Base-by-base conservation (phyloP, 1,140 invertebrate genomes). In the Eriocheir sinensis region DNA sequence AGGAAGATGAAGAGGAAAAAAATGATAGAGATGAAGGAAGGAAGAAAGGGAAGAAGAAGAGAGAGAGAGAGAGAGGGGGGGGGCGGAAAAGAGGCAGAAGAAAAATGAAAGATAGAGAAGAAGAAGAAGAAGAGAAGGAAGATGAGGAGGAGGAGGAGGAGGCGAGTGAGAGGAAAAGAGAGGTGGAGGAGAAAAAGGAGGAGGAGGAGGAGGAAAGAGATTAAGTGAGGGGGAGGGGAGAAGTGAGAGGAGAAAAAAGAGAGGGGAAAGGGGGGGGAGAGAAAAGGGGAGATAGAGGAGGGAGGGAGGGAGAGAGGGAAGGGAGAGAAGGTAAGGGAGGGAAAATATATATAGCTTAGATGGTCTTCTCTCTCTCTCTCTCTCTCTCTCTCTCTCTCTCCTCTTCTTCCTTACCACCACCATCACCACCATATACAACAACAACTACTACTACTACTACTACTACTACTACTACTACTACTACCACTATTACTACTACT, bases 401-500 rank as follows among this genome's bases (percentile, higher is more conserved):
- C 12, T 21, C 21, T 0, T 9, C 48, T 53, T 17, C 48, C 48
- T 53, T 0, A 72, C 60, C 27, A 72, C 53, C 53, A 72, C 53
- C 21, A 72, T n/a, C 8, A 8, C 60, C 27, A 72, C 21, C 27
- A n/a, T n/a, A n/a, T n/a, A n/a, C n/a, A n/a, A 72, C 60, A 21
- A 72, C 60, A 21, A 72, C 60, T n/a, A 72, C 60, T 21, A 72
- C 60, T 21, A 72, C 60, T 21, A 72, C 60, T 21, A 72, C 60
- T 72, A 21, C 44, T 48, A 15, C 44, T 48, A 48, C 44, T 48
- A 48, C 15, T n/a, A 72, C 60, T 21, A 72, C 60, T n/a, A 72
- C 60, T n/a, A 72, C 60, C 8, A 72, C 60, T n/a, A 72, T n/a
- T n/a, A 72, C 60, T n/a, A 72, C 60, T n/a, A 72, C 60, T n/a